A percentile compares a stretch with the other conserved stretches of the same genome.
These are phyloP conservation scores for Elephas maximus DNA, from an alignment of 2,113 vertebrate species.

Conservation along the genomic window DNA sequence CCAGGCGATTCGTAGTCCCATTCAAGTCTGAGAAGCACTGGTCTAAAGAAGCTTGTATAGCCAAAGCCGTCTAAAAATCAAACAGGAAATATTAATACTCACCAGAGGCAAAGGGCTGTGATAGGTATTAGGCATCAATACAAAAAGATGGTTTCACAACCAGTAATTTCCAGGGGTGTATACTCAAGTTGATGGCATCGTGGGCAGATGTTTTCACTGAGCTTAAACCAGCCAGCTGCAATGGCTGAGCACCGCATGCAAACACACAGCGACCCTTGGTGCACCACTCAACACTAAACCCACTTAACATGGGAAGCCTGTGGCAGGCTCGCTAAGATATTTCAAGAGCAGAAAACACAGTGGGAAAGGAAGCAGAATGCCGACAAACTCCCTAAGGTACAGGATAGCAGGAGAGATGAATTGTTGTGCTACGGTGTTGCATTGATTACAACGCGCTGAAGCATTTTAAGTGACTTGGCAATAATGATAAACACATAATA, in stretches of 20 bases:
- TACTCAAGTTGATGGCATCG: not conserved
- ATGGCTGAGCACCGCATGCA: not conserved
- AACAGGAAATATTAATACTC: not conserved
- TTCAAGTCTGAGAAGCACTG: not conserved
- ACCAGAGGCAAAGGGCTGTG: not conserved
- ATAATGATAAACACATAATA: not conserved
- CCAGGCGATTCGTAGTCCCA: not conserved
- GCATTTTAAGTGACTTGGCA: not conserved
- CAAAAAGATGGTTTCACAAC: not conserved
- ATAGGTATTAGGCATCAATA: not conserved
- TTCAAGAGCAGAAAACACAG: conserved; percentile 43
- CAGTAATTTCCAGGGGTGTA: not conserved
- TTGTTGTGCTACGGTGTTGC: not conserved
- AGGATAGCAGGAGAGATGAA: conserved; percentile 50
- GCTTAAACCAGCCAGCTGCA: not conserved
- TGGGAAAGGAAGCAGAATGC: conserved; percentile 10
- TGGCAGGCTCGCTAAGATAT: not conserved
- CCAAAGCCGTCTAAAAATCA: not conserved
- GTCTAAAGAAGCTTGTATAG: not conserved
- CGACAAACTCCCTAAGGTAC: conserved; percentile 21
- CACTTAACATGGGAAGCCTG: conserved; percentile 46
- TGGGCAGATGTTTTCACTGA: not conserved
- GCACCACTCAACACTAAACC: not conserved
- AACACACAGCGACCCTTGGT: not conserved
- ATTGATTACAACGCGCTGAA: conserved; percentile 59